Evolutionary conservation across 2,797 vertebrate genomes (phyloP).

Genomic region (Uromys caudimaculatus): DNA sequence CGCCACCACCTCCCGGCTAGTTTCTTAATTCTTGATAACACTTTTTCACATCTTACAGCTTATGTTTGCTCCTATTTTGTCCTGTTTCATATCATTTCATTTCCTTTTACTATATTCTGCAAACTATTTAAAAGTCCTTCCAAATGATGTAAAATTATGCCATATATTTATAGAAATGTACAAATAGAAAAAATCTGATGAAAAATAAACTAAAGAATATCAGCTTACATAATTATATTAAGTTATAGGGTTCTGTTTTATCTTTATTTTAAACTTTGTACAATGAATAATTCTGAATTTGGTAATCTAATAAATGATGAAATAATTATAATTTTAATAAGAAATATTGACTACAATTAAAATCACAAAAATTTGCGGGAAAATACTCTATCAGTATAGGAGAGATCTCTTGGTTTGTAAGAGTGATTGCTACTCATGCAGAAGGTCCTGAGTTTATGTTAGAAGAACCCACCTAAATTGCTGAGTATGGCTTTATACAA

Average conservation of each 20-base stretch:
- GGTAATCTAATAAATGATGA: not conserved
- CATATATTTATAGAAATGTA: constrained; percentile 16
- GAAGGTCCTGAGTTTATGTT: not conserved
- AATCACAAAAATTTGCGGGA: not conserved
- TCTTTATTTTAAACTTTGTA: not conserved
- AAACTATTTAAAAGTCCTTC: constrained; percentile 33
- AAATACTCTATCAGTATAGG: not conserved
- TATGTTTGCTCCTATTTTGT: constrained; percentile 61
- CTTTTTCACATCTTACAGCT: constrained; percentile 44
- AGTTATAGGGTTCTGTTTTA: not conserved
- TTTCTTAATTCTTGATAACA: constrained; percentile 52
- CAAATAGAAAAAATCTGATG: constrained; percentile 33
- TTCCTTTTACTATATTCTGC: constrained; percentile 16
- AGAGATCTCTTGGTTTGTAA: not conserved
- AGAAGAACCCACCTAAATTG: not conserved
- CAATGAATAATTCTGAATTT: constrained; percentile 28
- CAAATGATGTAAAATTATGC: constrained; percentile 55
- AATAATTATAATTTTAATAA: not conserved
- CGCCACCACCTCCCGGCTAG: no score
- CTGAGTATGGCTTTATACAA: not conserved
- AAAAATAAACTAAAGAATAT: constrained; percentile 5
- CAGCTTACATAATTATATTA: not conserved
- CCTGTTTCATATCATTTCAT: constrained; percentile 41
- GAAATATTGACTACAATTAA: not conserved
- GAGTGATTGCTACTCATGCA: not conserved